Evolutionary conservation across 2,888 invertebrate species (phyloP), one percentile per base, ranked within the genome.

Genomic region (Andrena hattorfiana): DNA sequence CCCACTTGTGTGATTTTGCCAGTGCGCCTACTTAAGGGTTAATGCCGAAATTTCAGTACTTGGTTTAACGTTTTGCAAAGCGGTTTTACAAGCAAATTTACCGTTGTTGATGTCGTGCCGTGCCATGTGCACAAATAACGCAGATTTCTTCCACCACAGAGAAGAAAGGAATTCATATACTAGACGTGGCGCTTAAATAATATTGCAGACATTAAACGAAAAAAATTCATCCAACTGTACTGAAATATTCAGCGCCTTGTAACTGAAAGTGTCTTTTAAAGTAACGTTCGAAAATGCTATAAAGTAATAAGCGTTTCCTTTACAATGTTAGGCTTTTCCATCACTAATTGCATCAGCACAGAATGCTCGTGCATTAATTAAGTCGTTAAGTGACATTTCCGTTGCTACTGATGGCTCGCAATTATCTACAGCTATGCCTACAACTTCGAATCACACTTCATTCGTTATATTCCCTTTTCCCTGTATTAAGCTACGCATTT

Each of bases 251-350:
- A 20, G 51, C 51, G 10, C n/a, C 23, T 10, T 10, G n/a, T 4
- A 4, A 8, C 28, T 48, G 10, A 35, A 35, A 23, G 3, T 49
- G 59, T 51, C 8, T 42, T 54, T 5, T 7, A 49, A 63, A 59
- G 16, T 35, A 63, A 26, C 7, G 32, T 20, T 54, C 49, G 59
- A 42, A 20, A 63, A 68, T 59, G 49, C 35, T 26, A 51, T 20
- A 16, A 67, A 7, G 23, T 48, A 54, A 73, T 81, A 28, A 68
- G 56, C 10, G 2, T 28, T 16, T 48, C 23, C 30, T 10, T 67
- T 69, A 68, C 35, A 68, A 69, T 69, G 20, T 23, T 69, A 68
- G 10, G 42, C 10, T 32, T 32, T 66, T 23, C 26, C 64, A 62
- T 48, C 48, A 20, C 20, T 48, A 8, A 7, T 42, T 79, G 26